Percentiles rank a stretch among this genome's conserved stretches.
Evolutionary conservation across 2,113 vertebrate species (phyloP).

Genomic region (Callaeas wilsoni): DNA sequence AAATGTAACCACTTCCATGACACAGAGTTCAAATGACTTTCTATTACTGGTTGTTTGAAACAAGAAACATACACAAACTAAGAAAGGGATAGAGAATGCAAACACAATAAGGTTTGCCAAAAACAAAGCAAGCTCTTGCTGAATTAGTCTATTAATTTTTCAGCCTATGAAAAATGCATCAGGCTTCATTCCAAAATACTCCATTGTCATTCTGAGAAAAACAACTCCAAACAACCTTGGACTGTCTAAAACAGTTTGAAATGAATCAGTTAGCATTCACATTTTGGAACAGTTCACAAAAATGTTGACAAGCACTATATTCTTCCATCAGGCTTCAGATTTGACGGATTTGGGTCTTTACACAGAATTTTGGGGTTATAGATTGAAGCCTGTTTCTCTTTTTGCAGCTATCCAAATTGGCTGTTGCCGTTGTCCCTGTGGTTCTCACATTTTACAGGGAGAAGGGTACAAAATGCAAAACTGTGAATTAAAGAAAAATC

Average conservation of each 20-base stretch:
- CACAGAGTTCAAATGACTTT: not conserved
- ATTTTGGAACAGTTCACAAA: slow-evolving; percentile 20
- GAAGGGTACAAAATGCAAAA: not conserved
- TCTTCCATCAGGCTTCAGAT: not conserved
- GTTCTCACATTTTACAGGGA: not conserved
- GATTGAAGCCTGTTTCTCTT: not conserved
- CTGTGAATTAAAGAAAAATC: not conserved
- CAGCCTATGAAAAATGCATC: not conserved
- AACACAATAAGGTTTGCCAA: not conserved
- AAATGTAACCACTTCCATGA: not conserved
- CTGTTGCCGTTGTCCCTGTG: not conserved
- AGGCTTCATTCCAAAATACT: not conserved
- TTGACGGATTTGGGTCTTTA: not conserved
- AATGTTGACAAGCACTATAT: not conserved
- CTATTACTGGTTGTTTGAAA: not conserved
- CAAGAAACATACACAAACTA: not conserved
- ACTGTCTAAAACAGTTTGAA: not conserved
- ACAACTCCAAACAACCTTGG: not conserved
- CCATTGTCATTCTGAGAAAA: not conserved
- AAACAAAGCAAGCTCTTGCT: not conserved
- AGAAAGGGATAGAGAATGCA: not conserved
- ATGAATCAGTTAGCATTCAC: not conserved
- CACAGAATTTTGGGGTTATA: not conserved
- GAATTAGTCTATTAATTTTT: not conserved
- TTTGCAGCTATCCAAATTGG: not conserved